Base-by-base conservation (phyloP, 2,113 vertebrate species). In the Spea bombifrons region DNA sequence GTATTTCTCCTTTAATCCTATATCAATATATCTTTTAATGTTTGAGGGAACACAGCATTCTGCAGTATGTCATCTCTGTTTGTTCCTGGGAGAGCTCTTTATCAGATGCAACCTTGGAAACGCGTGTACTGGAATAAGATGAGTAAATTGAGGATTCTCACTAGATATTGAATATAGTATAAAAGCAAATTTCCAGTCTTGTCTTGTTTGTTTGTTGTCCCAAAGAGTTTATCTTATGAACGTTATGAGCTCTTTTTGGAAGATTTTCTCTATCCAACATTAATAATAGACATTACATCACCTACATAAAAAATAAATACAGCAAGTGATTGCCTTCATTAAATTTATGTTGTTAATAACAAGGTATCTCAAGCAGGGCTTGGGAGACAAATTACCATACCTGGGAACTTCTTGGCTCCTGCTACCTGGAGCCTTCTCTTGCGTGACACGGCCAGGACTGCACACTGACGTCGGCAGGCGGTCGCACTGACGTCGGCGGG, bases 11-110 rank as follows among this genome's bases (percentile, higher is more conserved):
- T 4, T 5, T 45, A 30, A 48, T 64, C 16, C 57, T 55, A 30
- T 66, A 86, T 84, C 83, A 76, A 67, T 82, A 78, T 67, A 81
- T 59, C 80, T 82, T 78, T 16, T 16, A 70, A 75, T 57, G 59
- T 52, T 82, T 65, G 66, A 81, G 47, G 83, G 75, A 83, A 80
- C 69, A 76, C 61, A 43, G 13, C 52, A 69, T 84, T 47, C n/a
- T 59, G 45, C 46, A 61, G 55, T 52, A 71, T 80, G 82, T 86
- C 74, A 74, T 77, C 69, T 77, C 61, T 84, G 61, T 85, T 85
- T 86, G 80, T 83, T 85, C 80, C 85, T 83, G 75, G 48, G 8
- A 70, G 71, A 71, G 78, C 73, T 82, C 82, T 45, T 61, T 59
- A 74, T 55, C 64, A 73, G 52, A 63, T 76, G 84, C 70, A 84